phyloP scores from a whole-genome alignment of 2,113 vertebrate species.

The Vanacampus margaritifer region DNA sequence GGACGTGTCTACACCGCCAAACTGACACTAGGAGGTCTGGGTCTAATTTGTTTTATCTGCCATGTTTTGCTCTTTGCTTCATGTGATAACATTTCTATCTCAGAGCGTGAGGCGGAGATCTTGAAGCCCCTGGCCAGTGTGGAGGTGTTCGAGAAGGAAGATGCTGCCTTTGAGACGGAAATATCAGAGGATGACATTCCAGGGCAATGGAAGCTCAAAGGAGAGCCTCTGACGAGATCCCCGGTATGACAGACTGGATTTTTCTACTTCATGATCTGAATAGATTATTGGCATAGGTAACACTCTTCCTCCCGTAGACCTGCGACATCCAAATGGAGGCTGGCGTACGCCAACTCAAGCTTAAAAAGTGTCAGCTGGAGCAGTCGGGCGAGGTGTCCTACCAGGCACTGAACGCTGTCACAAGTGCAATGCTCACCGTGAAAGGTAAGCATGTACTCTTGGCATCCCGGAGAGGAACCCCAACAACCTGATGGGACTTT shows the following conservation, averaged over 20 bases:
- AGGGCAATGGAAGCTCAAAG: constrained; percentile 96
- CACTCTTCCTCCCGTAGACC: constrained; percentile 67
- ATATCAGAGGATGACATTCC: constrained; percentile 91
- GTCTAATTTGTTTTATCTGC: not conserved
- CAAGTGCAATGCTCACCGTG: constrained; percentile 88
- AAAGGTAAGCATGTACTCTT: constrained; percentile 77
- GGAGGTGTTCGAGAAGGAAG: constrained; percentile 89
- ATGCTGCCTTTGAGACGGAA: constrained; percentile 90
- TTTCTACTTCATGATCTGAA: not conserved
- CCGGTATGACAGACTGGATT: constrained; percentile 77
- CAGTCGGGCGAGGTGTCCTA: constrained; percentile 94
- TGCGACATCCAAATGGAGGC: constrained; percentile 90
- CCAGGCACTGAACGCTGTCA: constrained; percentile 87
- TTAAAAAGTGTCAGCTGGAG: constrained; percentile 89
- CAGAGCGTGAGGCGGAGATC: constrained; percentile 90
- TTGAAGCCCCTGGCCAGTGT: constrained; percentile 88
- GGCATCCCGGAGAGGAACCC: not conserved
- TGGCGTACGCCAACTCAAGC: constrained; percentile 82
- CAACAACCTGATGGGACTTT: not conserved
- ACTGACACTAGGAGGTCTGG: constrained; percentile 87
- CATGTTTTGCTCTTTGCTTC: not conserved
- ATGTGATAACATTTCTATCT: not conserved
- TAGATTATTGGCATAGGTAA: not conserved
- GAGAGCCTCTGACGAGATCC: constrained; percentile 87
- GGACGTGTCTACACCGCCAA: constrained; percentile 89